Evolutionary conservation across 2,888 invertebrate genomes (phyloP), one percentile per base, ranked within the genome.

Genomic region (Graphium colonna): DNA sequence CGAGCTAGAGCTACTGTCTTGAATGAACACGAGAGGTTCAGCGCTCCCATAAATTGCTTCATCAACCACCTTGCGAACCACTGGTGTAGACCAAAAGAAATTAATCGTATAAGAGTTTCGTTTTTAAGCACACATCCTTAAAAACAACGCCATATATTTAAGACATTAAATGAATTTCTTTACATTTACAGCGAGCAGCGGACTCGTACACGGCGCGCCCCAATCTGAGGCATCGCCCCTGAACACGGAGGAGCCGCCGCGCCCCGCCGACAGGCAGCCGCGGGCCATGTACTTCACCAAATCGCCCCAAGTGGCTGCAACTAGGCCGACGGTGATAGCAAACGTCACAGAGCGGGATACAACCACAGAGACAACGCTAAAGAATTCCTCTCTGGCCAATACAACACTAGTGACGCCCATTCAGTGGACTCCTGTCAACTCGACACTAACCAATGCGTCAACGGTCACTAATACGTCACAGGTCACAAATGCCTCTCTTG

Each of bases 251-350:
- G 61, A 73, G 0, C 44, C 64, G 49, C 67, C 61, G n/a, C 65
- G 65, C 18, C 72, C 65, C 52, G 61, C 74, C 0, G 84, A 82
- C 2, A 69, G 86, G 26, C 81, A 83, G 53, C 66, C 76, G 51
- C 71, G 82, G 53, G 88, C 88, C 55, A 77, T 86, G 81, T 87
- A 89, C 75, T 82, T 76, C 69, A 71, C 77, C 0, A 89, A 89
- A 60, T 75, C 78, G 1, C 60, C 71, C 12, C 64, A 55, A 33
- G 40, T 63, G 46, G 55, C 69, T 10, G 70, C 79, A 28, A 70
- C 69, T 7, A 61, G 56, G 49, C 53, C 59, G 12, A 41, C 53
- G n/a, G 57, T 42, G n/a, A n/a, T n/a, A 61, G 51, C 55, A 9
- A 77, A 75, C 60, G 62, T 64, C 17, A 80, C 81, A 26, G 73